Evolutionary conservation across 37 sponge, comb jelly and placozoan species (phyloP).

Genomic region (Geodia barretti): DNA sequence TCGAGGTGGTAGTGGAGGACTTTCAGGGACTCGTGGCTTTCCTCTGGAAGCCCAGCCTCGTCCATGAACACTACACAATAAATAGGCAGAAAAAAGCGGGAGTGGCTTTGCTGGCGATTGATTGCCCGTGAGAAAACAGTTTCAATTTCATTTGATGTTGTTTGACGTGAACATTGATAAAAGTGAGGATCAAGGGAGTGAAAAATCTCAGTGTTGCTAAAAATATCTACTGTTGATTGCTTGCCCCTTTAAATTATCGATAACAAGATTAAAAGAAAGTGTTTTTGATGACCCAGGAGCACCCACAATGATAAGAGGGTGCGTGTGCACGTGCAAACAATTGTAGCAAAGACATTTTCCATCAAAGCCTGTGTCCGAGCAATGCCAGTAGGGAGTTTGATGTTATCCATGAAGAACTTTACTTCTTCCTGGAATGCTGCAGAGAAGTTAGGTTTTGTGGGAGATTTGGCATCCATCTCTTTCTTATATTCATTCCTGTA

Average conservation of each 20-base stretch:
- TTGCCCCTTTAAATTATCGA: conserved; percentile 84
- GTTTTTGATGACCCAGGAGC: conserved; percentile 93
- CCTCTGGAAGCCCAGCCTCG: conserved; percentile 94
- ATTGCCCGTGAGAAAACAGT: conserved; percentile 88
- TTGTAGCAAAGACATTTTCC: conserved; percentile 90
- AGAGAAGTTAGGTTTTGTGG: conserved; percentile 10
- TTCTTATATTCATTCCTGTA: conserved; percentile 36
- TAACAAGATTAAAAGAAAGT: conserved; percentile 86
- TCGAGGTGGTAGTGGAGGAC: conserved; percentile 93
- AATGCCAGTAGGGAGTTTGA: conserved; percentile 76
- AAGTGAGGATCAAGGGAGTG: conserved; percentile 81
- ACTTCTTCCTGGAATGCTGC: conserved; percentile 54
- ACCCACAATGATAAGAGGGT: conserved; percentile 93
- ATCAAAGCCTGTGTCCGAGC: conserved; percentile 88
- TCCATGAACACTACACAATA: conserved; percentile 95
- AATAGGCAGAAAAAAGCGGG: conserved; percentile 43
- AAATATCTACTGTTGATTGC: conserved; percentile 61
- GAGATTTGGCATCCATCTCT: conserved; percentile 5
- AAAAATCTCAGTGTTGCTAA: conserved; percentile 71
- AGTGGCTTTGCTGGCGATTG: conserved; percentile 58
- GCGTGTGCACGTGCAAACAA: conserved; percentile 76
- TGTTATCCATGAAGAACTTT: conserved; percentile 58
- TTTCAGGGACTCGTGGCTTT: conserved; percentile 87
- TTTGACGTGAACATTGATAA: conserved; percentile 91
- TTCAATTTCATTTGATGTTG: conserved; percentile 86